Conservation (phyloP, 2,113 vertebrate species). For the Erpornis zantholeuca region DNA sequence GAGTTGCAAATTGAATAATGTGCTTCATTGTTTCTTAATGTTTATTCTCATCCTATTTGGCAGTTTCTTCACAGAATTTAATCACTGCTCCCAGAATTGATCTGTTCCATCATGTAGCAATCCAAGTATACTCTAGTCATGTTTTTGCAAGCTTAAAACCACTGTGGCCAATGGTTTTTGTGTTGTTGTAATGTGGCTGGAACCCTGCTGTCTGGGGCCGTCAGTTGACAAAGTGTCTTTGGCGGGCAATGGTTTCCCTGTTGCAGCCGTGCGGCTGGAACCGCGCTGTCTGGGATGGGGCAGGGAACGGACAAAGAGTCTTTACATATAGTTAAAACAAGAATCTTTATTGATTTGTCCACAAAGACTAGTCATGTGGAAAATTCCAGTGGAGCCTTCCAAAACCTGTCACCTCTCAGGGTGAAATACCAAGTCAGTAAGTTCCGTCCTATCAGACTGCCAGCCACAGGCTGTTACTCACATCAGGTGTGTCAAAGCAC, state of each 20-base stretch:
- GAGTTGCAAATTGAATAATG: constrained; percentile 31
- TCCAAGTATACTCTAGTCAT: neutral
- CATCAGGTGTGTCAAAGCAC: neutral
- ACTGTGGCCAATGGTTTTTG: neutral
- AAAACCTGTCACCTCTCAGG: constrained; percentile 3
- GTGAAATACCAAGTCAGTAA: constrained; percentile 5
- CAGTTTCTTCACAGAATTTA: constrained; percentile 35
- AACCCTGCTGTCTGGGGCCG: constrained; percentile 18
- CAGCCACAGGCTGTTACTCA: neutral
- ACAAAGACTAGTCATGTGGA: constrained; percentile 48
- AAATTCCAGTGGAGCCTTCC: neutral
- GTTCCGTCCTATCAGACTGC: neutral
- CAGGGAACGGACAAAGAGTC: neutral
- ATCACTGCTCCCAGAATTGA: constrained; percentile 22
- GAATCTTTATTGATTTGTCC: constrained; percentile 24
- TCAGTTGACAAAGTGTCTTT: constrained; percentile 7
- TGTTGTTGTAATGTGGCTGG: constrained; percentile 44
- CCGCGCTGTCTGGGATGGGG: constrained; percentile 23
- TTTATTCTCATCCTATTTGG: constrained; percentile 44
- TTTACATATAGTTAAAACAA: constrained; percentile 23
- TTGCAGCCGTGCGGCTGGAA: neutral
- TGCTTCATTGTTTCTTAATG: constrained; percentile 42
- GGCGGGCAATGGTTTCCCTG: neutral
- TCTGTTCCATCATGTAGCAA: constrained; percentile 36
- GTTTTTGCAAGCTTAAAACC: constrained; percentile 33